Evolutionary conservation across 2,888 invertebrate genomes (phyloP), one percentile per base, ranked within the genome.

Genomic region (Meandrusa payeni): DNA sequence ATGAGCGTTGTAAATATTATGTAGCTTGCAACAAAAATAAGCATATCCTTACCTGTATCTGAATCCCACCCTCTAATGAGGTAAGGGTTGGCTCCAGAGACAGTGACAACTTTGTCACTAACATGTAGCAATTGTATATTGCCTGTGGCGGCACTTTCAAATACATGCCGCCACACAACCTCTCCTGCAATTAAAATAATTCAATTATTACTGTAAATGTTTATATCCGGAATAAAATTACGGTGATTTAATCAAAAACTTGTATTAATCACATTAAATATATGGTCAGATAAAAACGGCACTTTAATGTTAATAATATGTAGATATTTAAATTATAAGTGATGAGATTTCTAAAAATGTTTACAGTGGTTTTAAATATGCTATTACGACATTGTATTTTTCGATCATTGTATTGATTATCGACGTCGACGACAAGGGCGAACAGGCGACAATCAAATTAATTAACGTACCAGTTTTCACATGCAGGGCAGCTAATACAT

Each of bases 401-500:
- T n/a, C n/a, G n/a, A n/a, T n/a, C n/a, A n/a, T n/a, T n/a, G n/a
- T n/a, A n/a, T n/a, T n/a, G n/a, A 12, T 22, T 22, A 10, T 32
- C 7, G 27, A 46, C 36, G 33, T 17, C 11, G 6, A 17, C 6
- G 20, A 22, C 11, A 12, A 5, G 5, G 12, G 15, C 2, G 6
- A 38, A 39, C 52, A 58, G 65, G 62, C 54, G n/a, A 63, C 43
- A 59, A 53, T 52, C 54, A 69, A 67, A 68, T 69, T 60, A 66
- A 68, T 66, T 59, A 65, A 51, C 46, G 65, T 70, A 88, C 95
- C 95, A 60, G 93, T 93, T 77, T 94, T 94, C 47, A 93, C 88
- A 71, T 93, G 93, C 38, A 97, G 73, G 41, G 95, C 93, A 48
- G 96, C 96, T 47, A 97, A 78, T 52, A 96, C 95, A 89, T 97